A percentile compares a stretch with the other conserved stretches of the same genome.
Evolutionary conservation across 2,113 vertebrate species (phyloP).

Genomic region (Solenodon paradoxus): DNA sequence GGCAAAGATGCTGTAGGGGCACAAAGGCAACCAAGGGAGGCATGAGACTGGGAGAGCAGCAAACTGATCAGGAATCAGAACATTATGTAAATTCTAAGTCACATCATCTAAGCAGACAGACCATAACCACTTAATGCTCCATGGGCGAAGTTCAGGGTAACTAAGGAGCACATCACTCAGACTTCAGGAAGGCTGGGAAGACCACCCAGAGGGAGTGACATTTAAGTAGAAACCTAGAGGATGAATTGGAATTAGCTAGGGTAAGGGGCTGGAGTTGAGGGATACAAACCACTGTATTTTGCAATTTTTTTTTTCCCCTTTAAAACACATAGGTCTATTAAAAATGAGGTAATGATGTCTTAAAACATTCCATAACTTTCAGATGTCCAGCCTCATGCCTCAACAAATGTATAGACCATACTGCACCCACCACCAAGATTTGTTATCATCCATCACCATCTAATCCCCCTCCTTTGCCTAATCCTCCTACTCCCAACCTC

Average conservation of each 20-base stretch:
- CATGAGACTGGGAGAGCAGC: background rate
- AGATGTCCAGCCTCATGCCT: too few relatives aligned
- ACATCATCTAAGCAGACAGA: background rate
- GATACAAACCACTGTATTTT: background rate
- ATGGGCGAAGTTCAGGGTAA: background rate
- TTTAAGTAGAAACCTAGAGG: background rate
- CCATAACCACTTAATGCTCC: background rate
- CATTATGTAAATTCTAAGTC: background rate
- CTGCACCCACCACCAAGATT: too few relatives aligned
- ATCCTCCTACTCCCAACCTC: too few relatives aligned
- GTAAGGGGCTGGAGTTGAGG: background rate
- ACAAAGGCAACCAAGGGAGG: background rate
- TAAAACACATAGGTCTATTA: too few relatives aligned
- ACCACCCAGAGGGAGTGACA: background rate
- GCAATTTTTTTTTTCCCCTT: too few relatives aligned
- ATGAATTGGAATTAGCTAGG: background rate
- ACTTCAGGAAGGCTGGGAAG: background rate
- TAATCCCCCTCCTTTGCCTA: too few relatives aligned
- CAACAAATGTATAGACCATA: too few relatives aligned
- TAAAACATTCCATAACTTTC: too few relatives aligned
- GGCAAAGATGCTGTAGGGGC: background rate
- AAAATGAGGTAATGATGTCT: too few relatives aligned
- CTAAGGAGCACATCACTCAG: background rate
- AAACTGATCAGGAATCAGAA: background rate
- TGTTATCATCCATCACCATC: too few relatives aligned